Conservation (phyloP, 2,797 vertebrate species). For the Syngnathus rostellatus region DNA sequence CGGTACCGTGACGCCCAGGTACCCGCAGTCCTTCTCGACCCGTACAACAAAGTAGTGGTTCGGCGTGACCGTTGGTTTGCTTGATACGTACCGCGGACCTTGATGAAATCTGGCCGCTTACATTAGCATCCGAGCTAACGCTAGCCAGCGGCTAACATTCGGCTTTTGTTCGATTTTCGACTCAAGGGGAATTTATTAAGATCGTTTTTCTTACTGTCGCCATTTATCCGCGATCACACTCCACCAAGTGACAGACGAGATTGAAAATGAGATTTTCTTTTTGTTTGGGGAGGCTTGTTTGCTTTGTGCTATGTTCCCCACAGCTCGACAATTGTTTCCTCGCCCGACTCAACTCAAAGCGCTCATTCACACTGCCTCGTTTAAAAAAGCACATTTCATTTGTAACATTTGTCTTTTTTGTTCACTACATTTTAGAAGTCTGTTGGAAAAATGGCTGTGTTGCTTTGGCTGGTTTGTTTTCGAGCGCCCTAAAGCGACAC, state of each 20-base stretch:
- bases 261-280: background rate
- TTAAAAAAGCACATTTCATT: background rate
- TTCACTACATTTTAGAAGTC: background rate
- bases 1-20: constrained; percentile 55
- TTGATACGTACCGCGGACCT: constrained; percentile 20
- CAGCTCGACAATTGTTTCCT: constrained; percentile 54
- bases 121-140: constrained; percentile 50
- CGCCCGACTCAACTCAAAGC: constrained; percentile 35
- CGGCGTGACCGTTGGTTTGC: background rate
- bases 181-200: background rate
- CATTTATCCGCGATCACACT: background rate
- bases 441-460: background rate
- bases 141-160: constrained; percentile 41
- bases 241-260: background rate
- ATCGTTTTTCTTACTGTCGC: background rate
- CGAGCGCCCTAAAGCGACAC: background rate
- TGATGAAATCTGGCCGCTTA: constrained; percentile 26
- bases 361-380: background rate
- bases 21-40: constrained; percentile 14
- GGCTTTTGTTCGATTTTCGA: constrained; percentile 49
- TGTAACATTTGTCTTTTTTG: background rate
- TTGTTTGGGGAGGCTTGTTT: constrained; percentile 43
- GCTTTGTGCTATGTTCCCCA: constrained; percentile 44
- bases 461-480: background rate
- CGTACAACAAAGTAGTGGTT: background rate